Conservation (phyloP, 1,140 invertebrate genomes). For the Drosophila teissieri region DNA sequence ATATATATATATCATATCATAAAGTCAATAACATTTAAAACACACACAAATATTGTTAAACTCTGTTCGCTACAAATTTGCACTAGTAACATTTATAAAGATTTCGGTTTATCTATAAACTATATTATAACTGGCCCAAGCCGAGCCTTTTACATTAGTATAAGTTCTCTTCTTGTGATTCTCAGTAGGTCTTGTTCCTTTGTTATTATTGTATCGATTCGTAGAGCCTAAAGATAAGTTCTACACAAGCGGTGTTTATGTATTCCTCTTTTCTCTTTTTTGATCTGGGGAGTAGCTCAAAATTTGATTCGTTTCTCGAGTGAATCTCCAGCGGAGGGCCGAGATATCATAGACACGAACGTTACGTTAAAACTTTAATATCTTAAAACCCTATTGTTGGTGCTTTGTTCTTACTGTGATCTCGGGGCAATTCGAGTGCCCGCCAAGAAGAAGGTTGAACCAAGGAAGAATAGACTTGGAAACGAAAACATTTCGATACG, state of each 20-base stretch:
- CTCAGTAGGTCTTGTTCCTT: slow-evolving; percentile 34
- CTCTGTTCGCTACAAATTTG: slow-evolving; percentile 73
- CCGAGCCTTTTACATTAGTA: slow-evolving; percentile 21
- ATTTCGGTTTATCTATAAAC: slow-evolving; percentile 38
- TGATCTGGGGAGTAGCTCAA: slow-evolving; percentile 26
- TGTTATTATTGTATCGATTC: slow-evolving; percentile 68
- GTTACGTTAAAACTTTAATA: slow-evolving; percentile 58
- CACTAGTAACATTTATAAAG: slow-evolving; percentile 77
- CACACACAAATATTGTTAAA: slow-evolving; percentile 73
- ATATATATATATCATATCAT: slow-evolving; percentile 64
- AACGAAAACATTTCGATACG: slow-evolving; percentile 20
- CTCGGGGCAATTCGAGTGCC: slow-evolving; percentile 70
- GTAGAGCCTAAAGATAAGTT: slow-evolving; percentile 38
- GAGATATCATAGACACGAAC: slow-evolving; percentile 45
- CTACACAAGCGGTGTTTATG: slow-evolving; percentile 54
- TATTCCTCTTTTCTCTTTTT: slow-evolving; percentile 10
- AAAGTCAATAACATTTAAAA: slow-evolving; percentile 84
- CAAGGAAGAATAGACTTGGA: slow-evolving; percentile 48
- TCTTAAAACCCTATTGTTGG: slow-evolving; percentile 82
- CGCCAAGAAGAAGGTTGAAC: slow-evolving; percentile 49
- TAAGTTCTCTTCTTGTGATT: slow-evolving; percentile 16
- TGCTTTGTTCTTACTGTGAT: slow-evolving; percentile 84
- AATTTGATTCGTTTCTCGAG: slow-evolving; percentile 63
- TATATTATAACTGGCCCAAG: slow-evolving; percentile 34
- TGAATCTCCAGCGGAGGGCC: not conserved